Evolutionary conservation across 2,113 vertebrate genomes (phyloP).

Genomic region (Sisor rabdophorus): DNA sequence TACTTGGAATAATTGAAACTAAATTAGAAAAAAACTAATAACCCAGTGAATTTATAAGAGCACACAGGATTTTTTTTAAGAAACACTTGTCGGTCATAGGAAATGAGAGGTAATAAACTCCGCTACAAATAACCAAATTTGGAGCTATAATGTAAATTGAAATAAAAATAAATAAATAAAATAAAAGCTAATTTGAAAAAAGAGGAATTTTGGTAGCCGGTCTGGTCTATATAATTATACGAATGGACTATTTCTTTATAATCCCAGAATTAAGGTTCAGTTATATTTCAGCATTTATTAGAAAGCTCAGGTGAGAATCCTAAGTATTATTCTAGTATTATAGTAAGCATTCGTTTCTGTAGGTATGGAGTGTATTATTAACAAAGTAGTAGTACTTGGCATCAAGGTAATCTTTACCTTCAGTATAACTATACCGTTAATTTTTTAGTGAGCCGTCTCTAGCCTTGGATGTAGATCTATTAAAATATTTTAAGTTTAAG

Average conservation of each 20-base stretch:
- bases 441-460: neutral
- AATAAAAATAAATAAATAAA: neutral
- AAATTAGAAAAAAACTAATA: neutral
- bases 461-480: neutral
- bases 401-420: neutral
- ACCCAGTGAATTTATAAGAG: neutral
- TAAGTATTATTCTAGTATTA: constrained; percentile 11
- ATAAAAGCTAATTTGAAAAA: neutral
- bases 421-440: neutral
- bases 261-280: neutral
- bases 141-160: neutral
- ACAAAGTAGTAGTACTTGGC: neutral
- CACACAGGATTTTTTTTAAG: neutral
- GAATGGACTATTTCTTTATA: neutral
- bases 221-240: neutral
- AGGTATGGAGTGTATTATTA: neutral
- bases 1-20: neutral
- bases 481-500: neutral
- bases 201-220: no score
- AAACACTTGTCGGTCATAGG: no score
- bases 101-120: no score
- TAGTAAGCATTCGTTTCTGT: constrained; percentile 8
- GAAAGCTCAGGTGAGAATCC: constrained; percentile 6
- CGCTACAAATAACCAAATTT: no score
- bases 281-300: constrained; percentile 23